These are phyloP conservation scores for Xanthia togata DNA, from an alignment of 2,888 invertebrate species.

Conservation along the genomic window DNA sequence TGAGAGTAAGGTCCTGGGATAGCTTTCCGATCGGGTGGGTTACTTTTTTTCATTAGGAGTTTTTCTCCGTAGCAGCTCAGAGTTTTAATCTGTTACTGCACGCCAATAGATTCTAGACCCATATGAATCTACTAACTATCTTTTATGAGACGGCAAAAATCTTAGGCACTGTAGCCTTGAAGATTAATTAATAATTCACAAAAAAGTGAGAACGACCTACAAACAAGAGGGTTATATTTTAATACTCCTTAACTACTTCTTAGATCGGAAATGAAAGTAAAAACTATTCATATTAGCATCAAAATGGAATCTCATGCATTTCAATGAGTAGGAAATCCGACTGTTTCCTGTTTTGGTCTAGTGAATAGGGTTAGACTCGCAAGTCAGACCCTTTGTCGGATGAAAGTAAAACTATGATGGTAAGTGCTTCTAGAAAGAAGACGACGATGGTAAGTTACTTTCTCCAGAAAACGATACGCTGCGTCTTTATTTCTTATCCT, in stretches of 20 bases:
- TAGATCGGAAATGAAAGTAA: slow-evolving; percentile 60
- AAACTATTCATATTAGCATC: slow-evolving; percentile 39
- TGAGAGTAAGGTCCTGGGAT: too few species aligned
- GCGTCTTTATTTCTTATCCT: too few species aligned
- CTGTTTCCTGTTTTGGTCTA: slow-evolving; percentile 27
- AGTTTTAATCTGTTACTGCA: too few species aligned
- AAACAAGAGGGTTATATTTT: slow-evolving; percentile 13
- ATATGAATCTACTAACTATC: too few species aligned
- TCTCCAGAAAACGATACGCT: too few species aligned
- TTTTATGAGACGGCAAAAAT: neutral
- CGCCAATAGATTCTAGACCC: too few species aligned
- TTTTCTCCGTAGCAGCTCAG: too few species aligned
- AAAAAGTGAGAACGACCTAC: slow-evolving; percentile 13
- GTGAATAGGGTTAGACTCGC: slow-evolving; percentile 9
- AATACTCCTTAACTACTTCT: slow-evolving; percentile 16
- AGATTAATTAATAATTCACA: neutral
- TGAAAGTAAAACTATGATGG: slow-evolving; percentile 48
- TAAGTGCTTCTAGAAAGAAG: neutral
- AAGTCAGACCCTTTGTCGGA: slow-evolving; percentile 23
- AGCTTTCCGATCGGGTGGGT: too few species aligned
- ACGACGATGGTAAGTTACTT: too few species aligned
- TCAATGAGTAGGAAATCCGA: slow-evolving; percentile 74
- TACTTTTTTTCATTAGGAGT: too few species aligned
- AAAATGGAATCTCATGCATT: slow-evolving; percentile 72
- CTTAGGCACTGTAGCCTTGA: neutral